Percentiles rank a stretch among this genome's conserved stretches.
Conservation (phyloP, 2,797 vertebrate genomes). For the Sebastes umbrosus region DNA sequence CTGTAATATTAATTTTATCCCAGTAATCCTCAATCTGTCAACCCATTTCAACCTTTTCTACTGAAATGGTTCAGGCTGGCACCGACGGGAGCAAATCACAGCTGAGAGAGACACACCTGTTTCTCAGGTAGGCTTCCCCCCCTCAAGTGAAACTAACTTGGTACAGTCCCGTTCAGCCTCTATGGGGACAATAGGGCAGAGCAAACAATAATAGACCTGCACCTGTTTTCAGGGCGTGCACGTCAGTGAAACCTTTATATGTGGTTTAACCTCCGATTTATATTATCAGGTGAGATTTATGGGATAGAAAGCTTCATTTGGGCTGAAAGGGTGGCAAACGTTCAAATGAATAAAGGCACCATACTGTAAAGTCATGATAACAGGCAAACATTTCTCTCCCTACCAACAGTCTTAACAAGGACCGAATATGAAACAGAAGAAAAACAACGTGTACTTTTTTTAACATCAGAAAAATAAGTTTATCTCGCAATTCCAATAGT, state of each 20-base stretch:
- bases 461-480: neutral
- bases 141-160: conserved; percentile 50
- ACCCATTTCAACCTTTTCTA: neutral
- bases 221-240: conserved; percentile 76
- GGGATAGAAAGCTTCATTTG: neutral
- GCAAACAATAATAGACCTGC: conserved; percentile 58
- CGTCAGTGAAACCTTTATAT: conserved; percentile 36
- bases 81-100: conserved; percentile 12
- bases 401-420: neutral
- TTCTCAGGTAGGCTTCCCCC: conserved; percentile 31
- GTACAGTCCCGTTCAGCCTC: conserved; percentile 68
- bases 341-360: neutral
- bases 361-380: neutral
- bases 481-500: neutral
- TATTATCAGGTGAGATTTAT: neutral
- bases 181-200: conserved; percentile 64
- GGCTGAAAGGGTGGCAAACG: neutral
- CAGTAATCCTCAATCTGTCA: neutral
- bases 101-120: conserved; percentile 43
- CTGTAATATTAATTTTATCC: neutral
- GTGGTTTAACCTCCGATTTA: conserved; percentile 24
- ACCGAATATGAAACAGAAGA: neutral
- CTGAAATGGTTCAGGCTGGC: conserved; percentile 20
- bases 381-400: neutral
- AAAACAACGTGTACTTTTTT: neutral